Evolutionary conservation across 2,888 invertebrate species (phyloP), one percentile per base, ranked within the genome.

Genomic region (Elmis aenea): DNA sequence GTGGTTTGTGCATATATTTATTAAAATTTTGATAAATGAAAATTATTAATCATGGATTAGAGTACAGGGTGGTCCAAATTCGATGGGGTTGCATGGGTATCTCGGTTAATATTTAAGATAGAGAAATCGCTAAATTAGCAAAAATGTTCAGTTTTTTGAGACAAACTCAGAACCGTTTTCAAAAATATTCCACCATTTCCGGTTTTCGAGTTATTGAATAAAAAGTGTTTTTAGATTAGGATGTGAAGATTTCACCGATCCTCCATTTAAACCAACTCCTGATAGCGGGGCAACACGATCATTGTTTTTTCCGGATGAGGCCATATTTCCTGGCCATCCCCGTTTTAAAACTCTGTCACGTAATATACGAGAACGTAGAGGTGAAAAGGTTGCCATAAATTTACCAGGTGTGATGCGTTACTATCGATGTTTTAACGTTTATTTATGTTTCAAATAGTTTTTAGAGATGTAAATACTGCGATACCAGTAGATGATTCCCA

Each of bases 301-400:
- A 2, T 69, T 83, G 8, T 99, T 90, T 70, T 94, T 94, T 64
- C 95, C 99, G 0, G 95, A 97, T 65, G 86, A 91, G 52, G 94
- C 83, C 13, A 95, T 97, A 56, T 96, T 79, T 64, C 79, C 81
- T 2, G 94, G 91, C n/a, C 99, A 99, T 75, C 97, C 97, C 10
- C 77, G 96, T 41, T 96, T 94, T 67, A 84, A 81, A 67, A 96
- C 92, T 1, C 73, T 99, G 33, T 91, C 96, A 0, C 74, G 86
- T 41, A 99, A 99, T 66, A 96, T 99, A 48, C 78, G 96, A 34
- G 70, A 84, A 58, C 74, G 99, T 54, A 75, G 97, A 46, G 92
- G 92, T 32, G 89, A 92, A 69, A 97, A 96, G 72, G 93, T 96
- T 10, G 85, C 88, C 39, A 96, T 99, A 46, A 95, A 99, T 72